phyloP scores from a whole-genome alignment of 2,113 vertebrate species.

The Dipodomys merriami region DNA sequence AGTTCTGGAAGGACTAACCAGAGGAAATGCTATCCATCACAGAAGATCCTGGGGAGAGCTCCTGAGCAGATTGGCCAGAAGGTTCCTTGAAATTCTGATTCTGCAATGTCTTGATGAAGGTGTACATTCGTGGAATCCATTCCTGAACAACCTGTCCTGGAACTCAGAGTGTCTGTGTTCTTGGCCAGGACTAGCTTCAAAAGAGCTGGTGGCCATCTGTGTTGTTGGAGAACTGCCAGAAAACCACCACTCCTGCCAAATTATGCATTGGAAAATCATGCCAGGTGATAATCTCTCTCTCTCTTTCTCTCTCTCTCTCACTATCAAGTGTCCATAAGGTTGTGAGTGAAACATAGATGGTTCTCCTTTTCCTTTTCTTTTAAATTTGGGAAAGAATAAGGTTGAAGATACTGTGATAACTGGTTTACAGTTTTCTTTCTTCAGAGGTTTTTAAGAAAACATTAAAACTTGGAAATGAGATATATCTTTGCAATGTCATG shows the following conservation, averaged over 20 bases:
- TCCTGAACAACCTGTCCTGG: slow-evolving; percentile 2
- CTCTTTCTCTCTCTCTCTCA: too few relatives aligned
- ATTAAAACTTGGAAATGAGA: background rate
- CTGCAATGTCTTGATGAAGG: background rate
- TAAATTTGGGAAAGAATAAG: background rate
- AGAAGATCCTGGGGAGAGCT: background rate
- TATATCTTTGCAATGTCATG: background rate
- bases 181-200: background rate
- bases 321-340: background rate
- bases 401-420: background rate
- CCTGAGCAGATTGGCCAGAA: background rate
- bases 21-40: background rate
- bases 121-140: background rate
- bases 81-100: background rate
- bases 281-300: background rate
- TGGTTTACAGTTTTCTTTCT: background rate
- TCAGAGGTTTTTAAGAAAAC: background rate
- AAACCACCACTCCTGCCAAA: background rate
- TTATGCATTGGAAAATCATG: background rate
- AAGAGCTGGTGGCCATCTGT: slow-evolving; percentile 49
- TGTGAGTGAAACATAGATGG: background rate
- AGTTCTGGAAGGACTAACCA: background rate
- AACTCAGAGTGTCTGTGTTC: background rate
- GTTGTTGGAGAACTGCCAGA: background rate
- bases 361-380: background rate